These are phyloP conservation scores for Eulemur macaco DNA, from an alignment of 2,113 vertebrate genomes.

Conservation along the genomic window DNA sequence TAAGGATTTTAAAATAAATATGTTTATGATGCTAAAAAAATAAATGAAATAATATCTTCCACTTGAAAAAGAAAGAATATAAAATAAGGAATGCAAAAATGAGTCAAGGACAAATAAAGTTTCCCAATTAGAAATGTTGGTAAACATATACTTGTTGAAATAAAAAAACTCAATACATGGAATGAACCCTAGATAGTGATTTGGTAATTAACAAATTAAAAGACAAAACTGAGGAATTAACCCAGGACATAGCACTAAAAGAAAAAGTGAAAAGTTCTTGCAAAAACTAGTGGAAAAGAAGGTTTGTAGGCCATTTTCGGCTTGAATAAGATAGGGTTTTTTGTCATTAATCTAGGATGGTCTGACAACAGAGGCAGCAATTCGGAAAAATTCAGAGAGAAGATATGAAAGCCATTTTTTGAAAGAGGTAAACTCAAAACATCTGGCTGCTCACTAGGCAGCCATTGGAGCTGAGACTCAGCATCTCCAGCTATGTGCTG, in stretches of 20 bases:
- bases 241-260: not conserved
- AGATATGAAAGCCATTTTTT: not conserved
- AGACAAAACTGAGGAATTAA: conserved; percentile 12
- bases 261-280: not conserved
- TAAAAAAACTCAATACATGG: not conserved
- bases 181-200: not conserved
- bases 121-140: not conserved
- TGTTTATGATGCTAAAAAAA: not conserved
- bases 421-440: not conserved
- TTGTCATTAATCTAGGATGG: not conserved
- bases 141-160: not conserved
- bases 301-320: not conserved
- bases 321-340: not conserved
- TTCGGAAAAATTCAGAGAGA: not conserved
- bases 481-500: not conserved
- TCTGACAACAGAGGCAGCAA: not conserved
- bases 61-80: not conserved
- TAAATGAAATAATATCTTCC: not conserved
- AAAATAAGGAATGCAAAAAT: not conserved
- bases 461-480: not conserved
- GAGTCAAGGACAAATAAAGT: not conserved
- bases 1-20: not conserved
- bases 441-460: not conserved
- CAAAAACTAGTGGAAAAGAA: not conserved
- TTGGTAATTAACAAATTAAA: not conserved